Base-by-base conservation (phyloP, 2,888 invertebrate species). In the Caenorhabditis angaria region DNA sequence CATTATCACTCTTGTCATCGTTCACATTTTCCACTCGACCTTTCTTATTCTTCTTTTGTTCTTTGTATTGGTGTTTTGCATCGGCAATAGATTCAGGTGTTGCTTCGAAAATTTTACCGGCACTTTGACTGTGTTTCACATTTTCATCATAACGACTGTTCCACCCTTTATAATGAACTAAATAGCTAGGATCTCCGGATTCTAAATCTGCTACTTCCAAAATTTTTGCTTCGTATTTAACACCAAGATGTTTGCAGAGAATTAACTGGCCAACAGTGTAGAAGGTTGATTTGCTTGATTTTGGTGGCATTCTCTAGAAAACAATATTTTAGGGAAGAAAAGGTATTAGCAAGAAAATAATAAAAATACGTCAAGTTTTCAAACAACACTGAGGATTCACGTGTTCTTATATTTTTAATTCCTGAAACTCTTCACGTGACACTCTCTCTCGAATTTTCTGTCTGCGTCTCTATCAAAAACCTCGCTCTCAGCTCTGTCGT, bases 81-180 rank as follows among this genome's bases (percentile, higher is more conserved):
- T 35, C 47, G 29, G 48, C 25, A n/a, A 35, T 50, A 14, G 53
- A 55, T 22, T 59, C 65, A 4, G 60, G 55, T 2, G 58, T 32
- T 25, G 51, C 67, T 8, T 27, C 29, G 47, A 57, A 54, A 5
- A 65, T 41, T 20, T 27, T 29, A 0, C 28, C 58, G 0, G 28
- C 10, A 3, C 51, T 47, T 18, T 71, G 48, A 5, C 47, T 50
- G 32, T 48, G 4, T 1, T 47, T 25, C 2, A 78, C 51, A 12
- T 27, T 32, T 25, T 72, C 72, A 53, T 78, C 77, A 57, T 78
- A 60, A 8, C 75, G 66, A 24, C 28, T 50, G 35, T 72, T 63
- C 75, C 75, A 78, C 4, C 77, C 77, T 55, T 56, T 20, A 51
- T 68, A 77, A 32, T 77, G 77, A 20, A 77, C 29, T 1, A 55